phyloP scores from a whole-genome alignment of 2,113 vertebrate genomes.

The Tyrannus savana region DNA sequence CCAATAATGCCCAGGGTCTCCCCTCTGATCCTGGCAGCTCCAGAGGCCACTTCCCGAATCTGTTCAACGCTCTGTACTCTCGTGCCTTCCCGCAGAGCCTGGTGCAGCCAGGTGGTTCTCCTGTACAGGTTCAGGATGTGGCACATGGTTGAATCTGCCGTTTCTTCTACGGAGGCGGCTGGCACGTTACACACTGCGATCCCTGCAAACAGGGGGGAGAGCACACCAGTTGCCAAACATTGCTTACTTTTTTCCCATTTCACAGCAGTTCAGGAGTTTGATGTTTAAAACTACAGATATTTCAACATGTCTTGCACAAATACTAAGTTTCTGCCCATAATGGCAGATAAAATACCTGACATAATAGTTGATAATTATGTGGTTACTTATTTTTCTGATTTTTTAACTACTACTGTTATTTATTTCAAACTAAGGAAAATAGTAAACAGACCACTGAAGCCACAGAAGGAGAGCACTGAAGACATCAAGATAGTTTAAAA shows the following conservation, averaged over 20 bases:
- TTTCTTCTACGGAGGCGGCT: constrained; percentile 96
- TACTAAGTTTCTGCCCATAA: background rate
- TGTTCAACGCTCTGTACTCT: constrained; percentile 96
- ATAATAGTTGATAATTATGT: background rate
- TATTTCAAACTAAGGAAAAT: background rate
- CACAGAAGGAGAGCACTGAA: background rate
- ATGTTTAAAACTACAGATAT: background rate
- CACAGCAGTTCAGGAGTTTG: background rate
- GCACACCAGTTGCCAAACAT: background rate
- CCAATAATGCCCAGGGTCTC: constrained; percentile 98
- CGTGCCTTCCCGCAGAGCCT: constrained; percentile 94
- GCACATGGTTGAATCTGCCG: constrained; percentile 94
- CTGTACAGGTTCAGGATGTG: constrained; percentile 97
- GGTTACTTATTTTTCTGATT: background rate
- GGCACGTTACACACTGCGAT: constrained; percentile 98
- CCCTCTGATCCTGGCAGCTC: constrained; percentile 93
- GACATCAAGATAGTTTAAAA: background rate
- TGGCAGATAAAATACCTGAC: background rate
- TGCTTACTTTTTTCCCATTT: background rate
- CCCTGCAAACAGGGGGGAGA: constrained; percentile 71
- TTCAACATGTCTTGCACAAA: background rate
- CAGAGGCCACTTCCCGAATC: constrained; percentile 96
- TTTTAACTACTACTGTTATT: background rate
- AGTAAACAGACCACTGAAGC: background rate
- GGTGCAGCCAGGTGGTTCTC: constrained; percentile 95